Conservation (phyloP, 2,888 invertebrate genomes). For the Fabriciana adippe region DNA sequence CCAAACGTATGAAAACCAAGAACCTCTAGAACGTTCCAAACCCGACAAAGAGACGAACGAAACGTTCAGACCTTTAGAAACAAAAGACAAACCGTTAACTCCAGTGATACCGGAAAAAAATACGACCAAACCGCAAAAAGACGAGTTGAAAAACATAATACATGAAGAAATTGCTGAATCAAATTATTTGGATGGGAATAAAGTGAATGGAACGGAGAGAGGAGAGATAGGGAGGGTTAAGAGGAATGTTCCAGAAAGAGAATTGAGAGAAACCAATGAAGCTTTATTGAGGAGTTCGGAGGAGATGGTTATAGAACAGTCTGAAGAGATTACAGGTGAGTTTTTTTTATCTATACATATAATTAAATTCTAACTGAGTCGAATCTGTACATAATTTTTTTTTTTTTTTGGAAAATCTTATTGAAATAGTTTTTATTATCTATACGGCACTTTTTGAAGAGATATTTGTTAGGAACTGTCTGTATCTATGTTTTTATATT, state of each 20-base stretch:
- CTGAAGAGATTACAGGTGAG: constrained; percentile 56
- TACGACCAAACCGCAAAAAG: constrained; percentile 55
- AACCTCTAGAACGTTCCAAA: constrained; percentile 61
- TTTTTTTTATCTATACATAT: neutral
- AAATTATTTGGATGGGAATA: constrained; percentile 59
- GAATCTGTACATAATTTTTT: no score
- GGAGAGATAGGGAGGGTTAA: constrained; percentile 43
- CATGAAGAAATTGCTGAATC: constrained; percentile 63
- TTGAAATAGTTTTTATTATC: no score
- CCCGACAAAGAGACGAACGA: constrained; percentile 69
- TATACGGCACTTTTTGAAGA: no score
- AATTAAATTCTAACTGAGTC: no score
- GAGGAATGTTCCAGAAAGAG: constrained; percentile 36
- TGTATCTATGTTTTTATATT: no score
- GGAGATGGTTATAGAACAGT: constrained; percentile 62
- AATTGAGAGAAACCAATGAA: constrained; percentile 57
- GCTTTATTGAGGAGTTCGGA: constrained; percentile 59
- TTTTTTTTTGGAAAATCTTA: no score
- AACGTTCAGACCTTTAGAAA: constrained; percentile 58
- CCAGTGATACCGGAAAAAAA: constrained; percentile 61
- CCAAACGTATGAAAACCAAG: constrained; percentile 70
- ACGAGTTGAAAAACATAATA: constrained; percentile 54
- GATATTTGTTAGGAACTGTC: no score
- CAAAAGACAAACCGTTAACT: constrained; percentile 61
- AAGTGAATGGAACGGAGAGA: constrained; percentile 50